These are phyloP conservation scores for Exephanes ischioxanthus DNA, from an alignment of 2,888 invertebrate species.

Conservation along the genomic window DNA sequence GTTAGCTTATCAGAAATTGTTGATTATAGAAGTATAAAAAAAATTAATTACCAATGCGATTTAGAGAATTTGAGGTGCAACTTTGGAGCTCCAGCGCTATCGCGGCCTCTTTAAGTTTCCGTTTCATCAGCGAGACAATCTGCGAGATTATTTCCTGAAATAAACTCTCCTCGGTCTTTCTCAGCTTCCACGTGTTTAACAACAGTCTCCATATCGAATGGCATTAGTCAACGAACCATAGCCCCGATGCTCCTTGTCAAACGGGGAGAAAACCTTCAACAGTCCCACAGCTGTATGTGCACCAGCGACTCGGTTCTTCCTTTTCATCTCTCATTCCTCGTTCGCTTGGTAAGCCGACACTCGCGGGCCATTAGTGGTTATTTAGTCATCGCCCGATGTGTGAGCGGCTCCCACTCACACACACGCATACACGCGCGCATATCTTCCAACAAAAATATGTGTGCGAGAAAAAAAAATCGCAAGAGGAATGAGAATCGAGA, in stretches of 20 bases:
- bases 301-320: constrained; percentile 6
- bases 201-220: constrained; percentile 22
- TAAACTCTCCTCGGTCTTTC: constrained; percentile 15
- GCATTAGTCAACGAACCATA: constrained; percentile 23
- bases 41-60: not conserved
- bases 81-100: not conserved
- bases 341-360: constrained; percentile 60
- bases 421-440: not conserved
- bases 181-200: constrained; percentile 22
- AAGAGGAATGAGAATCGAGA: constrained; percentile 9
- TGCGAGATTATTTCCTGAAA: not conserved
- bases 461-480: constrained; percentile 18
- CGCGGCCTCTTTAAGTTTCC: not conserved
- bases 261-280: constrained; percentile 31
- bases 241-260: constrained; percentile 20
- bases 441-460: not conserved
- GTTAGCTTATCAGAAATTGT: too few species aligned
- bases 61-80: not conserved
- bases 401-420: not conserved
- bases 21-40: too few species aligned
- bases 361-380: constrained; percentile 59
- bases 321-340: constrained; percentile 4
- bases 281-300: constrained; percentile 9
- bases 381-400: constrained; percentile 51
- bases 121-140: not conserved